A percentile compares a stretch with the other conserved stretches of the same genome.
These are phyloP conservation scores for Drosophila siamana DNA, from an alignment of 2,888 invertebrate species.

Conservation along the genomic window DNA sequence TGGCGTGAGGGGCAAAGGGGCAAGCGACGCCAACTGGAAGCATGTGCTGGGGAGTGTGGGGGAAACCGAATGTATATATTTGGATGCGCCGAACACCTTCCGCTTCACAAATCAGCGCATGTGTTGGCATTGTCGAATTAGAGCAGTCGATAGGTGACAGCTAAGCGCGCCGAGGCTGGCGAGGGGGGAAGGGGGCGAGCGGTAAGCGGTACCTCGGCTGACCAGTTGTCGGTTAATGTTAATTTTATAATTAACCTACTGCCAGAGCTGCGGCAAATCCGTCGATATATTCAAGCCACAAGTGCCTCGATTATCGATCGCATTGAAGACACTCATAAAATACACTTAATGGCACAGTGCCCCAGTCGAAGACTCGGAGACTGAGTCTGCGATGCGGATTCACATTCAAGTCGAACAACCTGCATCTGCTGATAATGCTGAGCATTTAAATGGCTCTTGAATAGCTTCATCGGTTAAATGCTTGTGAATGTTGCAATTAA, in stretches of 20 bases:
- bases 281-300: slow-evolving; percentile 39
- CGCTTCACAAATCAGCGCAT: slow-evolving; percentile 78
- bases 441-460: slow-evolving; percentile 7
- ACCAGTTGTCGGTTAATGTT: slow-evolving; percentile 75
- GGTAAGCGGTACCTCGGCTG: slow-evolving; percentile 53
- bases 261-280: slow-evolving; percentile 20
- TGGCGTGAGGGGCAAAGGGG: slow-evolving; percentile 2
- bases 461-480: slow-evolving; percentile 1
- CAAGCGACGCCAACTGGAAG: slow-evolving; percentile 32
- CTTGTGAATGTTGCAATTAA: not conserved
- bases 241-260: slow-evolving; percentile 76
- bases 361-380: slow-evolving; percentile 16
- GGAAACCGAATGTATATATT: slow-evolving; percentile 54
- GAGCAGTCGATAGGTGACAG: slow-evolving; percentile 4
- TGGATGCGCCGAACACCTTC: slow-evolving; percentile 79
- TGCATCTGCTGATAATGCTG: slow-evolving; percentile 12
- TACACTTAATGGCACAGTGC: slow-evolving; percentile 33
- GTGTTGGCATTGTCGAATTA: slow-evolving; percentile 58
- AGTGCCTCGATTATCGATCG: slow-evolving; percentile 51
- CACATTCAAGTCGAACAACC: slow-evolving; percentile 2
- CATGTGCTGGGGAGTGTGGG: slow-evolving; percentile 10
- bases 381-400: not conserved
- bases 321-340: slow-evolving; percentile 31
- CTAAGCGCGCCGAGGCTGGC: no score
- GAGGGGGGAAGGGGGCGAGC: not conserved